Evolutionary conservation across 2,113 vertebrate genomes (phyloP).

Genomic region (Bucco capensis): DNA sequence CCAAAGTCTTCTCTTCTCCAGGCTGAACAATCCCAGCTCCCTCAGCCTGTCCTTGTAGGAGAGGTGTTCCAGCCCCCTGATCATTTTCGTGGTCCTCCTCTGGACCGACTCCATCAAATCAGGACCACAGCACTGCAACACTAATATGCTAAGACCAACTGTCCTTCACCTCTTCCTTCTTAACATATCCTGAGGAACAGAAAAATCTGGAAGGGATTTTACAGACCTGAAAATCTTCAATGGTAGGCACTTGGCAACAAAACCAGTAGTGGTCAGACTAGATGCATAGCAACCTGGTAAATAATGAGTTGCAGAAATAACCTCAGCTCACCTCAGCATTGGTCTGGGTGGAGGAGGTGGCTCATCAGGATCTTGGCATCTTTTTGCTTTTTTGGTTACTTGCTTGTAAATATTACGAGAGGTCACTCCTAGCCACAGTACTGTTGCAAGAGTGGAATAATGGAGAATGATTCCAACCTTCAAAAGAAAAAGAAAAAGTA

Average conservation of each 20-base stretch:
- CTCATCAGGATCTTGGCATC: slow-evolving; percentile 92
- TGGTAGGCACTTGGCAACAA: not conserved
- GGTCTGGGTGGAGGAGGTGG: slow-evolving; percentile 91
- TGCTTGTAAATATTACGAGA: slow-evolving; percentile 98
- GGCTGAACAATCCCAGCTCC: too few species aligned
- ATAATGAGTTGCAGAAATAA: not conserved
- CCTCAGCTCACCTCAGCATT: slow-evolving; percentile 87
- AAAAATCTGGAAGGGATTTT: not conserved
- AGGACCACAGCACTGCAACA: not conserved
- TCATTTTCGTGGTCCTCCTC: too few species aligned
- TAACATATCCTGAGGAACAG: not conserved
- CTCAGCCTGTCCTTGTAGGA: too few species aligned
- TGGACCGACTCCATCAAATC: too few species aligned
- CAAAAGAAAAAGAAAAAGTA: not conserved
- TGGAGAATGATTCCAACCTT: slow-evolving; percentile 96
- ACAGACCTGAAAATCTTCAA: not conserved
- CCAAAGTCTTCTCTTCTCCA: too few species aligned
- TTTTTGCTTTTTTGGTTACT: slow-evolving; percentile 90
- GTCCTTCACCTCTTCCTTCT: not conserved
- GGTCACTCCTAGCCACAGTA: slow-evolving; percentile 93
- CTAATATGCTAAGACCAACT: not conserved
- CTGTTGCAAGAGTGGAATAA: slow-evolving; percentile 93
- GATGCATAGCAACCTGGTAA: not conserved
- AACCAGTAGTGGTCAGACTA: not conserved
- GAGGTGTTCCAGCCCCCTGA: too few species aligned